phyloP scores from a whole-genome alignment of 2,797 vertebrate species.

The Yasuhikotakia modesta region DNA sequence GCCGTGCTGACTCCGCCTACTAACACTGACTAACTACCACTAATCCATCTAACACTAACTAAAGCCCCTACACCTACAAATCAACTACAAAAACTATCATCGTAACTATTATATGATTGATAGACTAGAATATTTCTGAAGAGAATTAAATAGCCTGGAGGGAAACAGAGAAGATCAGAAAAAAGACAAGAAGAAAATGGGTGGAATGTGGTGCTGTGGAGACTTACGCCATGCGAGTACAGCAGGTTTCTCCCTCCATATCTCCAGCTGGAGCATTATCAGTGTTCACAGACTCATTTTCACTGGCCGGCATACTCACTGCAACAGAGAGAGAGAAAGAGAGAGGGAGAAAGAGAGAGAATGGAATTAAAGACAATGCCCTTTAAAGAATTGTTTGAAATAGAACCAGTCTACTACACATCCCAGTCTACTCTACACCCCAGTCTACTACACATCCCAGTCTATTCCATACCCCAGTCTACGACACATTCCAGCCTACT shows the following conservation, averaged over 20 bases:
- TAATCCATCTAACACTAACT: neutral
- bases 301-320: conserved; percentile 99
- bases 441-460: neutral
- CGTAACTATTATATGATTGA: too few species aligned
- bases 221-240: conserved; percentile 94
- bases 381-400: conserved; percentile 12
- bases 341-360: conserved; percentile 23
- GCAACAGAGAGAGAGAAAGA: conserved; percentile 53
- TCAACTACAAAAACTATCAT: too few species aligned
- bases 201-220: conserved; percentile 55
- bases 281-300: conserved; percentile 98
- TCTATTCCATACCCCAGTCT: too few species aligned
- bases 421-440: neutral
- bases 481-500: too few species aligned
- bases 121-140: conserved; percentile 16
- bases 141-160: neutral
- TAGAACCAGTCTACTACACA: too few species aligned
- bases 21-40: too few species aligned
- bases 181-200: conserved; percentile 30
- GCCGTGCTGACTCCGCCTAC: conserved; percentile 18
- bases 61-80: neutral
- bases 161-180: conserved; percentile 2
- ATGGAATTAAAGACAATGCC: conserved; percentile 31
- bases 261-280: conserved; percentile 93
- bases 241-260: conserved; percentile 94